A percentile compares a stretch with the other conserved stretches of the same genome.
Evolutionary conservation across 2,888 invertebrate genomes (phyloP).

Genomic region (Minunthozetes semirufus): DNA sequence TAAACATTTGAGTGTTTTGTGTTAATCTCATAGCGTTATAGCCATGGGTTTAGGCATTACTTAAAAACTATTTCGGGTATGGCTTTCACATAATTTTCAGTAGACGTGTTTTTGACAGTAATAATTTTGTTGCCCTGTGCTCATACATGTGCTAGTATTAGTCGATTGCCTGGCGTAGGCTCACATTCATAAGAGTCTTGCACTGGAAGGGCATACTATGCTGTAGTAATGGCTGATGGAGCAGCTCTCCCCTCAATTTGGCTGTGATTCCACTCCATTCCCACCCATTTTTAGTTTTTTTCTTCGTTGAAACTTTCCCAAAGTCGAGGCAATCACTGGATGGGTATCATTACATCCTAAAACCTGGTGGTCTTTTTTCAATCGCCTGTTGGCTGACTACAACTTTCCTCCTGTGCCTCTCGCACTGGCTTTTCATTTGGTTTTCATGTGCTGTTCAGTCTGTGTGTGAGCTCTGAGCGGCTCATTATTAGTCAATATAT

Average conservation of each 20-base stretch:
- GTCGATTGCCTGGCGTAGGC: neutral
- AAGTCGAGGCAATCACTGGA: conserved; percentile 18
- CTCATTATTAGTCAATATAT: conserved; percentile 30
- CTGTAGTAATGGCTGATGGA: neutral
- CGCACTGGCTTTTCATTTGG: neutral
- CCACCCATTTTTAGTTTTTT: conserved; percentile 25
- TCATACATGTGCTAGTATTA: neutral
- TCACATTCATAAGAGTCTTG: neutral
- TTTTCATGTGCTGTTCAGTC: neutral
- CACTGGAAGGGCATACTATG: neutral
- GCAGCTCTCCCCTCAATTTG: conserved; percentile 22
- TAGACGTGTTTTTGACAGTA: conserved; percentile 32
- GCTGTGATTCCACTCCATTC: conserved; percentile 14
- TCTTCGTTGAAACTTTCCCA: conserved; percentile 5
- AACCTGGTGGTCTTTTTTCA: conserved; percentile 25
- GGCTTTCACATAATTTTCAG: conserved; percentile 32
- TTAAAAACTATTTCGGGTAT: conserved; percentile 24
- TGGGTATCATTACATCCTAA: conserved; percentile 29
- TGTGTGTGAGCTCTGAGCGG: conserved; percentile 4
- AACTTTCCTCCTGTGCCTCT: neutral
- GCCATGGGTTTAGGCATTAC: neutral
- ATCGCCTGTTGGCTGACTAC: neutral
- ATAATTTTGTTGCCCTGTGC: conserved; percentile 7
- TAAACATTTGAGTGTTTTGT: neutral
- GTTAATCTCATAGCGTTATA: neutral